Base-by-base conservation (phyloP, 2,113 vertebrate genomes). In the Coptodon rendalli region DNA sequence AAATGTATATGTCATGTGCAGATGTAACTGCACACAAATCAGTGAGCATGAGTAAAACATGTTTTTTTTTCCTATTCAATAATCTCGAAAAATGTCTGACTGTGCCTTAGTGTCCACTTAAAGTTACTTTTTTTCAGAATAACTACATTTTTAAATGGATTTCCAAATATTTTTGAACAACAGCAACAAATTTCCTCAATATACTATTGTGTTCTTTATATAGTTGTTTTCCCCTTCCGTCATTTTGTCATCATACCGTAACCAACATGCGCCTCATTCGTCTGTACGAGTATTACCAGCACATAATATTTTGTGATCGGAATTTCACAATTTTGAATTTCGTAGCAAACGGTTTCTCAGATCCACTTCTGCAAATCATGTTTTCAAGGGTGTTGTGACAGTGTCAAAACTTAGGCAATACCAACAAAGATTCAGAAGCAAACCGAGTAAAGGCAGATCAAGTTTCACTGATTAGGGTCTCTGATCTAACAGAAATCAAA, bases 1-100 rank as follows among this genome's bases (percentile, higher is more conserved):
- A 63, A 63, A n/a, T 63, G 0, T 34, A 57, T 29, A 34, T 2
- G 31, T 63, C 59, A 63, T 19, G 6, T 34, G 59, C 59, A 66
- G 61, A n/a, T 31, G 61, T 66, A 38, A 66, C 14, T 66, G 61
- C 61, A 66, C 10, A 38, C 61, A 66, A 38, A 66, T 66, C 61
- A 22, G 19, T 66, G 61, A 66, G 34, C 19, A 66, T 38, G 61
- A 66, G 19, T 66, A 38, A 38, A 66, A 36, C 4, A n/a, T 36
- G 9, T 22, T 38, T 66, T 66, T 9, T 34, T n/a, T 61, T 0
- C 61, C 61, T 66, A 13, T 66, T 68, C 34, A 38, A 22, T 22
- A 68, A 68, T 38, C 63, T 38, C 1, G 0, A 38, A 38, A 3
- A 68, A 38, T 22, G 0, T 68, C 61, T 22, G 11, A 22, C 34